These are phyloP conservation scores for Lasioglossum morio DNA, from an alignment of 2,888 invertebrate genomes.

Conservation along the genomic window DNA sequence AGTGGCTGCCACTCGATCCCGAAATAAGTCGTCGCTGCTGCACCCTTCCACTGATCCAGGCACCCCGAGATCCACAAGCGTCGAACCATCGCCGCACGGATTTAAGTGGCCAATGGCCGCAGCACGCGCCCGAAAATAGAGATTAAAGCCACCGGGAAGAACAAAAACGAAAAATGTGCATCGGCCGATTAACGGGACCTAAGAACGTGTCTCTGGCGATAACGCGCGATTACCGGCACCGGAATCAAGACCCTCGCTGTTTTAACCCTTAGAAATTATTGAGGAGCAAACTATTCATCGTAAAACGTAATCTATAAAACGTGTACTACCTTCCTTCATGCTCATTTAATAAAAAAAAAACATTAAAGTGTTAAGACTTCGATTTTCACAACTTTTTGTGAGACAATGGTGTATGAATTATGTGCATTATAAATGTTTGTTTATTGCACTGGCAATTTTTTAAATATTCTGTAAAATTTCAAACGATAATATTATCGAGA, in stretches of 20 bases:
- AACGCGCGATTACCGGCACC: neutral
- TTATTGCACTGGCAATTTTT: too few species aligned
- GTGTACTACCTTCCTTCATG: too few species aligned
- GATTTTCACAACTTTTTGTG: too few species aligned
- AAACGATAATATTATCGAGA: too few species aligned
- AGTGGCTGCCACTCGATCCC: constrained; percentile 65
- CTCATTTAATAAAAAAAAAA: too few species aligned
- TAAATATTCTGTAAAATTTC: too few species aligned
- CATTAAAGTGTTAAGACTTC: too few species aligned
- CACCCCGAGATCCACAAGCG: constrained; percentile 36
- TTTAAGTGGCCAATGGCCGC: constrained; percentile 45
- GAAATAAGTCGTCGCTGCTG: constrained; percentile 63
- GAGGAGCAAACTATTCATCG: too few species aligned
- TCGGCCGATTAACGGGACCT: constrained; percentile 37
- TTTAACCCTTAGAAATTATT: too few species aligned
- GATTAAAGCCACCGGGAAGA: constrained; percentile 47
- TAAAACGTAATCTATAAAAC: too few species aligned
- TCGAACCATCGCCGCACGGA: constrained; percentile 39
- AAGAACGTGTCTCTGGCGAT: neutral
- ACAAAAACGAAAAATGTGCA: constrained; percentile 27
- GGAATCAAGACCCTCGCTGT: neutral
- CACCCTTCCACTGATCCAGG: constrained; percentile 43
- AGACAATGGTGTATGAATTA: too few species aligned
- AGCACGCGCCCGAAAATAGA: constrained; percentile 63
- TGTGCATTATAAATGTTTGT: too few species aligned